Conservation (phyloP, 1,140 invertebrate species). For the Sesamia nonagrioides region DNA sequence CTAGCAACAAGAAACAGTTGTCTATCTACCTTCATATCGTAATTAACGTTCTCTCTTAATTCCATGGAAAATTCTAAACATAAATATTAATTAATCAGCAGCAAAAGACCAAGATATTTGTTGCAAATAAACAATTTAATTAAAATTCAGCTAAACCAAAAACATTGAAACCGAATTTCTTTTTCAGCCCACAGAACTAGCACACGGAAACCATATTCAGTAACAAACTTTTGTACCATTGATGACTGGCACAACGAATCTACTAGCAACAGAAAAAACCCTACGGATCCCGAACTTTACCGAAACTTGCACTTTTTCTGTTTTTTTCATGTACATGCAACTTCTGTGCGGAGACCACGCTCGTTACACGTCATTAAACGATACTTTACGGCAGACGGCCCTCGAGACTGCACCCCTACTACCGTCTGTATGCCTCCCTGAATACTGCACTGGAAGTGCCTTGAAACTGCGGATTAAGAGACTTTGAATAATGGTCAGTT, state of each 20-base stretch:
- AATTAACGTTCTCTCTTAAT: too few species aligned
- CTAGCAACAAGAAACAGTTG: slow-evolving; percentile 4
- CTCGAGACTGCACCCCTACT: slow-evolving; percentile 80
- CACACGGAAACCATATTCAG: not conserved
- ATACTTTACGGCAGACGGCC: slow-evolving; percentile 86
- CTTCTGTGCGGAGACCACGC: slow-evolving; percentile 73
- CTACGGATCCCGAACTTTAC: slow-evolving; percentile 27
- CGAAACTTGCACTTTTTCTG: slow-evolving; percentile 35
- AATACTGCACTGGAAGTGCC: slow-evolving; percentile 46
- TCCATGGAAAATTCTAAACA: too few species aligned
- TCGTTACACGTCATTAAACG: slow-evolving; percentile 87
- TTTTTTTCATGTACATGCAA: slow-evolving; percentile 69
- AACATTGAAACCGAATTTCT: not conserved
- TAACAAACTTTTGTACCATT: not conserved
- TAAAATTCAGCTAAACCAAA: not conserved
- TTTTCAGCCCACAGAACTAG: not conserved
- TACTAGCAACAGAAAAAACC: slow-evolving; percentile 23
- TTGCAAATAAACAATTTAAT: too few species aligned
- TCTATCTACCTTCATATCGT: too few species aligned
- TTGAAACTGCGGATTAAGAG: slow-evolving; percentile 31
- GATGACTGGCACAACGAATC: not conserved
- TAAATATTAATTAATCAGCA: too few species aligned
- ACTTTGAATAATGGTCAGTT: slow-evolving; percentile 32
- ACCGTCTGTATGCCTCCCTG: slow-evolving; percentile 50
- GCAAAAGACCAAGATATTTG: too few species aligned